Evolutionary conservation across 2,113 vertebrate genomes (phyloP).

Genomic region (Hypomesus transpacificus): DNA sequence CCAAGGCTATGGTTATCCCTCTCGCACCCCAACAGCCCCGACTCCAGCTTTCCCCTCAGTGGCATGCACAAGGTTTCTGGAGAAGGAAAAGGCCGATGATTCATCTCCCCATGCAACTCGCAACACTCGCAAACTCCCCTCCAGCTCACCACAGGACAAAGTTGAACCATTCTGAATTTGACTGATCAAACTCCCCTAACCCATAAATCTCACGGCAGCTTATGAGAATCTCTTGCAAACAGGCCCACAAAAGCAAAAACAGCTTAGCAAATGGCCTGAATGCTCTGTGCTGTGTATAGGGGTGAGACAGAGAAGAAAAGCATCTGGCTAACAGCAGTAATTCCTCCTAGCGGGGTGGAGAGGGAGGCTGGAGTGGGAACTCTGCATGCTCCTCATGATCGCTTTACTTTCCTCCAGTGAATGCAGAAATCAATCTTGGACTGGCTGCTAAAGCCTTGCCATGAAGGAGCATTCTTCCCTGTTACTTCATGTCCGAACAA

Average conservation of each 20-base stretch:
- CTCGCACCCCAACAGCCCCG: slow-evolving; percentile 1
- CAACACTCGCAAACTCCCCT: slow-evolving; percentile 50
- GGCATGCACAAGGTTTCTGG: slow-evolving; percentile 7
- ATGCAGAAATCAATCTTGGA: slow-evolving; percentile 88
- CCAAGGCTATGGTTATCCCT: slow-evolving; percentile 40
- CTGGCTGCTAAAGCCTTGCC: slow-evolving; percentile 74
- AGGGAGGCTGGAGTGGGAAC: slow-evolving; percentile 66
- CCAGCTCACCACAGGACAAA: slow-evolving; percentile 53
- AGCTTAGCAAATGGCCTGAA: slow-evolving; percentile 45
- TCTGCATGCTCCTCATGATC: slow-evolving; percentile 97
- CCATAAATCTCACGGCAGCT: slow-evolving; percentile 62
- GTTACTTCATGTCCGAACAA: slow-evolving; percentile 83
- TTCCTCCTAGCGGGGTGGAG: slow-evolving; percentile 55
- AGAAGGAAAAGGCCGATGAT: slow-evolving; percentile 59
- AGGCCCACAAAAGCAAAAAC: slow-evolving; percentile 61
- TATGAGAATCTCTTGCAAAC: slow-evolving; percentile 64
- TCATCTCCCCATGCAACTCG: slow-evolving; percentile 50
- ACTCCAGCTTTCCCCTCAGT: not conserved
- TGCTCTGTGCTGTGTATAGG: slow-evolving; percentile 33
- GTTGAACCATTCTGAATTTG: slow-evolving; percentile 65
- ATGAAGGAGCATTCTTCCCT: slow-evolving; percentile 81
- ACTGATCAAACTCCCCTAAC: slow-evolving; percentile 55
- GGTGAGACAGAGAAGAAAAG: slow-evolving; percentile 44
- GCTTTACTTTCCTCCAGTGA: slow-evolving; percentile 87
- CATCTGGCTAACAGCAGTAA: slow-evolving; percentile 51